These are phyloP conservation scores for Cottoperca gobio DNA, from an alignment of 2,797 vertebrate genomes.

Conservation along the genomic window DNA sequence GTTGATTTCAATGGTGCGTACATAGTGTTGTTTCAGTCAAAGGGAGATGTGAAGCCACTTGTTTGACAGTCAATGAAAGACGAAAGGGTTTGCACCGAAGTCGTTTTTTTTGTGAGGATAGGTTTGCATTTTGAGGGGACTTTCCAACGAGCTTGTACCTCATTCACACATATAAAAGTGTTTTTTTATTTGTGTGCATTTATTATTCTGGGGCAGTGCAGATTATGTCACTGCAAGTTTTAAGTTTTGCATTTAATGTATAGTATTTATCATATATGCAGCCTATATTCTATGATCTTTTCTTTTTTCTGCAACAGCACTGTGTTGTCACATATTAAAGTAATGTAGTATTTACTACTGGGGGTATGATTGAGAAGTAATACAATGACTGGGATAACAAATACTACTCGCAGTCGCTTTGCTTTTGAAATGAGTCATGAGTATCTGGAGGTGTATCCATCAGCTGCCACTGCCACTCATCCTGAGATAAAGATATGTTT, in stretches of 20 bases:
- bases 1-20: slow-evolving; percentile 51
- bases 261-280: too few species aligned
- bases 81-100: not conserved
- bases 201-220: not conserved
- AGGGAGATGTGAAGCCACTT: slow-evolving; percentile 19
- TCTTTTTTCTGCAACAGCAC: not conserved
- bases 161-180: not conserved
- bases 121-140: slow-evolving; percentile 6
- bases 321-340: not conserved
- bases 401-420: not conserved
- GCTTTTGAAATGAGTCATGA: not conserved
- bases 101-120: not conserved
- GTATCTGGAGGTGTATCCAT: not conserved
- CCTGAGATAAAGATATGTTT: not conserved
- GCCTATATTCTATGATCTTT: too few species aligned
- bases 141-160: not conserved
- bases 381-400: not conserved
- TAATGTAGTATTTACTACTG: not conserved
- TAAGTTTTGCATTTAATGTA: not conserved
- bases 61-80: slow-evolving; percentile 30
- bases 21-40: slow-evolving; percentile 7
- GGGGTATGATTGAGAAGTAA: not conserved
- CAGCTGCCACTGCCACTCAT: not conserved
- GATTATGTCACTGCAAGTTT: not conserved
- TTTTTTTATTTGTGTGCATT: not conserved